Conservation (phyloP, 2,888 invertebrate genomes). For the Lampropteryx suffumata region DNA sequence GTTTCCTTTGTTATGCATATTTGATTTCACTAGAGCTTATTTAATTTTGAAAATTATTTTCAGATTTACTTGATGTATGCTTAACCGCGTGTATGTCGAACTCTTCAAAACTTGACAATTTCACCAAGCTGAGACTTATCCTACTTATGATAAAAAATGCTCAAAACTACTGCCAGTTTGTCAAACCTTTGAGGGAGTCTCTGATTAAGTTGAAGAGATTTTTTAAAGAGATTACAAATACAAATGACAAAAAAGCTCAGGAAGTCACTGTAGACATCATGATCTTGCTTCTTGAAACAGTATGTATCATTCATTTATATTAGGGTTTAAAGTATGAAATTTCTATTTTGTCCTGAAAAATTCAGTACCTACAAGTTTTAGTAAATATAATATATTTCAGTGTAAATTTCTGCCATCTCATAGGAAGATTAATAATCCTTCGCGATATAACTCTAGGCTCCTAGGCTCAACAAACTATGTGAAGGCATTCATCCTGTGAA, state of each 20-base stretch:
- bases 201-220: conserved; percentile 55
- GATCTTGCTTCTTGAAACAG: conserved; percentile 59
- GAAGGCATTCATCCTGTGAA: too few species aligned
- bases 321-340: too few species aligned
- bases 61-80: conserved; percentile 68
- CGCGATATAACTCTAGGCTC: too few species aligned
- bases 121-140: conserved; percentile 67
- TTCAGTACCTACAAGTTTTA: too few species aligned
- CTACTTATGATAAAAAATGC: conserved; percentile 72
- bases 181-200: conserved; percentile 58
- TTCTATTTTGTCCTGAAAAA: too few species aligned
- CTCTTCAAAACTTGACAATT: conserved; percentile 60
- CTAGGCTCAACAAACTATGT: too few species aligned
- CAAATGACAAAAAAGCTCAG: conserved; percentile 65
- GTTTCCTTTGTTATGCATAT: too few species aligned
- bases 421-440: too few species aligned
- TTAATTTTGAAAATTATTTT: conserved; percentile 26
- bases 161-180: conserved; percentile 62
- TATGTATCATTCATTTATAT: conserved; percentile 39
- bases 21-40: too few species aligned
- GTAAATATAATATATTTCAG: too few species aligned
- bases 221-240: conserved; percentile 48
- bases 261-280: conserved; percentile 67
- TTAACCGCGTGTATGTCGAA: conserved; percentile 52
- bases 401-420: too few species aligned